Evolutionary conservation across 2,113 vertebrate species (phyloP).

Genomic region (Carettochelys insculpta): DNA sequence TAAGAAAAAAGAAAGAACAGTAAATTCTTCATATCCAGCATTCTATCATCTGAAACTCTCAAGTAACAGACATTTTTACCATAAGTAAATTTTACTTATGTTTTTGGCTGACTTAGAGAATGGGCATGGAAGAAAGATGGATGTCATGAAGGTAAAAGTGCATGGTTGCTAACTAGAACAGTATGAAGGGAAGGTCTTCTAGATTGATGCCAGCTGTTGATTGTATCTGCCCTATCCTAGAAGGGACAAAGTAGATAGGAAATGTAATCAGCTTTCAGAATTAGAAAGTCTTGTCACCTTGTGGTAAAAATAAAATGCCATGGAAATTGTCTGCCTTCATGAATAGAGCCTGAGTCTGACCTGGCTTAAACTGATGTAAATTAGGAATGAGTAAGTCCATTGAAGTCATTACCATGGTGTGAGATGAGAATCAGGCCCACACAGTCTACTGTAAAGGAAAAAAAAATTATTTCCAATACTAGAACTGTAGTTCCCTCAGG

Average conservation of each 20-base stretch:
- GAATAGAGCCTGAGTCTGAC: not conserved
- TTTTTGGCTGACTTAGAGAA: not conserved
- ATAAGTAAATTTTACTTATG: no score
- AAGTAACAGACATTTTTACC: no score
- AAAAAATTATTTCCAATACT: not conserved
- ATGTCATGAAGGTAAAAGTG: not conserved
- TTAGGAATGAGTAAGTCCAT: not conserved
- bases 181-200: not conserved
- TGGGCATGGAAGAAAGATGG: not conserved
- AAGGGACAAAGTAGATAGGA: not conserved
- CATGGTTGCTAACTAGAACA: not conserved
- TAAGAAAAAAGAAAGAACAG: no score
- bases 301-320: not conserved
- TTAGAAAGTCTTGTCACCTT: fast-evolving
- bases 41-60: no score
- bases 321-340: not conserved
- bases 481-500: not conserved
- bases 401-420: not conserved
- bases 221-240: fast-evolving
- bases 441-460: not conserved
- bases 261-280: not conserved
- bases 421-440: not conserved
- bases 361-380: not conserved
- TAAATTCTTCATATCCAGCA: no score
- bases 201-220: not conserved